phyloP scores from a whole-genome alignment of 2,888 invertebrate species.

The Physocephala rufipes region DNA sequence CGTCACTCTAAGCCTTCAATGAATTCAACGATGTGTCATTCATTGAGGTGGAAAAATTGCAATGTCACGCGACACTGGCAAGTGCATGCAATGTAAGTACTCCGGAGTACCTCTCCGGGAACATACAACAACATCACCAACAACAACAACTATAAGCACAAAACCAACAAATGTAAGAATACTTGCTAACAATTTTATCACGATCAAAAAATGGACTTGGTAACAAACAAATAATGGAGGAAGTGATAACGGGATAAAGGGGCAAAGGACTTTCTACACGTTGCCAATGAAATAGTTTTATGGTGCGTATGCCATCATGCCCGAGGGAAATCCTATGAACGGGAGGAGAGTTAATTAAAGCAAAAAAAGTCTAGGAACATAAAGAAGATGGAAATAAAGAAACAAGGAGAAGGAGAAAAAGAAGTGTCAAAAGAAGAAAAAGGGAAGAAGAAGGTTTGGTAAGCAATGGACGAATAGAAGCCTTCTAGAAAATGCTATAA shows the following conservation, averaged over 20 bases:
- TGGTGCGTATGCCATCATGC: background rate
- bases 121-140: background rate
- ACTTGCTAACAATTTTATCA: background rate
- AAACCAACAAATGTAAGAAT: too few species aligned
- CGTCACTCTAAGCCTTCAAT: constrained; percentile 39
- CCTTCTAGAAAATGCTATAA: too few species aligned
- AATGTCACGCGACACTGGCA: constrained; percentile 52
- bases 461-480: too few species aligned
- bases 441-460: constrained; percentile 40
- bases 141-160: too few species aligned
- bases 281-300: background rate
- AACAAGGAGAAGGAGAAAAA: constrained; percentile 3
- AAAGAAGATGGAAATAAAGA: constrained; percentile 26
- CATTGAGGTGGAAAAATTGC: constrained; percentile 60
- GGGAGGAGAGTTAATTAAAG: background rate
- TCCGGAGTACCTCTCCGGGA: too few species aligned
- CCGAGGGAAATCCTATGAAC: background rate
- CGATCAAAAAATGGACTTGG: too few species aligned
- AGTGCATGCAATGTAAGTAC: background rate
- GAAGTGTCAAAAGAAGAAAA: constrained; percentile 35
- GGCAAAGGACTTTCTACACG: too few species aligned
- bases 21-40: constrained; percentile 46
- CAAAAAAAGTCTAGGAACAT: background rate
- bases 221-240: background rate
- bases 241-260: background rate